phyloP scores from a whole-genome alignment of 2,888 invertebrate genomes.

The Seira sanloemensis region DNA sequence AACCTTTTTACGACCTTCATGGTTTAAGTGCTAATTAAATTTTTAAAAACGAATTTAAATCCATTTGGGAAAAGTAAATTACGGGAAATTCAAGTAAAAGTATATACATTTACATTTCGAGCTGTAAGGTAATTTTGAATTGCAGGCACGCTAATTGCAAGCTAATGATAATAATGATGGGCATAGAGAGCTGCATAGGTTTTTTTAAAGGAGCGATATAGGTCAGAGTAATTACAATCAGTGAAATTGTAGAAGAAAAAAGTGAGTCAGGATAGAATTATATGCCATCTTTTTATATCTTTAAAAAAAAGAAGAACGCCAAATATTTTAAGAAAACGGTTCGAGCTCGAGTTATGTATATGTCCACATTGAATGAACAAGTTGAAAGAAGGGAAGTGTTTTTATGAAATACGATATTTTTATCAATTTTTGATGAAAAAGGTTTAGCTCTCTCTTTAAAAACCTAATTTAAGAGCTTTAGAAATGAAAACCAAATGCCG shows the following conservation, averaged over 20 bases:
- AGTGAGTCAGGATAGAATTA: not conserved
- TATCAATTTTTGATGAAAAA: too few species aligned
- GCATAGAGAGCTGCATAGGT: not conserved
- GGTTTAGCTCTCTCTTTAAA: not conserved
- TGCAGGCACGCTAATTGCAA: not conserved
- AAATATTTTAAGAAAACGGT: not conserved
- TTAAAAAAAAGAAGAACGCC: not conserved
- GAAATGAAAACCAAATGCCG: not conserved
- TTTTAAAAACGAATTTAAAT: conserved; percentile 24
- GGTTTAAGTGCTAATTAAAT: conserved; percentile 51
- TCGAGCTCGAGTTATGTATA: not conserved
- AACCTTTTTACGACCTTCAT: conserved; percentile 51
- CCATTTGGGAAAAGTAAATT: too few species aligned
- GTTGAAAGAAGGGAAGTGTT: not conserved
- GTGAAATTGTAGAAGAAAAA: too few species aligned
- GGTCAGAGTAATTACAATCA: conserved; percentile 1
- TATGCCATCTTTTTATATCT: not conserved
- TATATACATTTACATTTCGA: not conserved
- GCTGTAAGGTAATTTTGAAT: not conserved
- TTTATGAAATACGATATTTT: not conserved
- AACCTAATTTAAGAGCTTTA: not conserved
- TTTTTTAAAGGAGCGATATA: not conserved
- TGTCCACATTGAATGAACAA: not conserved
- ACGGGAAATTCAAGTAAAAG: not conserved
- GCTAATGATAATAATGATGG: conserved; percentile 11